A percentile compares a stretch with the other conserved stretches of the same genome.
These are phyloP conservation scores for Apamea epomidion DNA, from an alignment of 2,888 invertebrate species.

Conservation along the genomic window DNA sequence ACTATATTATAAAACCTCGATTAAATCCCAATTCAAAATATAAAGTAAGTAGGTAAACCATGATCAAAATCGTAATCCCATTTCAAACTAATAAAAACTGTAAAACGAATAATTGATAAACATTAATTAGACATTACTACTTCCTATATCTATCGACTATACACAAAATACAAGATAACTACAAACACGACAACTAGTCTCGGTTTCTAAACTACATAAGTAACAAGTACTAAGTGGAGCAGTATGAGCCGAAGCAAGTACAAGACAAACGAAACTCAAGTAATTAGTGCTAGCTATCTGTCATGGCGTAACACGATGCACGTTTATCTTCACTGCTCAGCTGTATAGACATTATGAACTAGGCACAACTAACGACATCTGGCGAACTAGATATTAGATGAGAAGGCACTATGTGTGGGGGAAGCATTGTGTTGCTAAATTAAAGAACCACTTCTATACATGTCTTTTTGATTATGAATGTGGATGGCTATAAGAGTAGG, in stretches of 20 bases:
- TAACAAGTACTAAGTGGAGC: slow-evolving; percentile 49
- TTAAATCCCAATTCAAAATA: not conserved
- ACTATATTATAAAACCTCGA: not conserved
- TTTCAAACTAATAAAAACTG: not conserved
- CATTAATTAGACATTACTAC: not conserved
- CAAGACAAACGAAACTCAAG: slow-evolving; percentile 64
- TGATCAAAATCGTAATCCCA: not conserved
- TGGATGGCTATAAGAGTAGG: too few relatives aligned
- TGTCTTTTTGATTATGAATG: not conserved
- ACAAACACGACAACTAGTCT: slow-evolving; percentile 43
- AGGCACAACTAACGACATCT: slow-evolving; percentile 45
- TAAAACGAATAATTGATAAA: not conserved
- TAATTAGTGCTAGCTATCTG: slow-evolving; percentile 64
- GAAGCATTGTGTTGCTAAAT: not conserved
- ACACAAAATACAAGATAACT: slow-evolving; percentile 14
- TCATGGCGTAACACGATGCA: slow-evolving; percentile 49
- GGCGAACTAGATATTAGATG: slow-evolving; percentile 31
- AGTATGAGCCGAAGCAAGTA: slow-evolving; percentile 46
- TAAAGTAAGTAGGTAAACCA: not conserved
- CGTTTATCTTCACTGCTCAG: slow-evolving; percentile 56
- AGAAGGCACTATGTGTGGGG: slow-evolving; percentile 6
- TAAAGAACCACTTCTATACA: not conserved
- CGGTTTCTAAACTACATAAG: slow-evolving; percentile 54
- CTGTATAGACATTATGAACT: slow-evolving; percentile 55
- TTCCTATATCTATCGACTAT: not conserved